These are phyloP conservation scores for Rachycentron canadum DNA, from an alignment of 2,797 vertebrate species.

Conservation along the genomic window DNA sequence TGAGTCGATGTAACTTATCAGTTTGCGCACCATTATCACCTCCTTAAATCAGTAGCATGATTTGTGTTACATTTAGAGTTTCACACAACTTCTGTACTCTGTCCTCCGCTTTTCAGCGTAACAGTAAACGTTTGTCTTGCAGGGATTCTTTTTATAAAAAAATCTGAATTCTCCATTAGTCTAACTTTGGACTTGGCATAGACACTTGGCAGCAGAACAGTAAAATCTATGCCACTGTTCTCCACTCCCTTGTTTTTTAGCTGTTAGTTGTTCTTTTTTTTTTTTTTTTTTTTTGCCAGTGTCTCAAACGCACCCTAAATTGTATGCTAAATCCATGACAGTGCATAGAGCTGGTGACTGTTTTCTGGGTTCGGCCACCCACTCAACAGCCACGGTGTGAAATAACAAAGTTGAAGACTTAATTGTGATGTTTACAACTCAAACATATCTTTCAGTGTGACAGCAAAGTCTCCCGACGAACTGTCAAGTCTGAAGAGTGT, in stretches of 20 bases:
- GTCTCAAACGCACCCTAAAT: neutral
- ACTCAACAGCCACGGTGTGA: neutral
- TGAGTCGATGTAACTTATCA: no score
- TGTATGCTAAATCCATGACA: neutral
- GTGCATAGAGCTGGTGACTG: neutral
- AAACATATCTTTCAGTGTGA: slow-evolving; percentile 27
- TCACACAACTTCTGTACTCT: no score
- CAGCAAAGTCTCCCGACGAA: slow-evolving; percentile 25
- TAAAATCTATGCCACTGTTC: slow-evolving; percentile 5
- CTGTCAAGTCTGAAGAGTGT: slow-evolving; percentile 44
- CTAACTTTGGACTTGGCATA: slow-evolving; percentile 28
- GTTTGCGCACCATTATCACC: no score
- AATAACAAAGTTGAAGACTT: slow-evolving; percentile 21
- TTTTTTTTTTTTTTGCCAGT: no score
- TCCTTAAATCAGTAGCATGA: no score
- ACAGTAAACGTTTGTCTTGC: no score
- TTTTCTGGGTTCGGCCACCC: neutral
- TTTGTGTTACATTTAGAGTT: no score
- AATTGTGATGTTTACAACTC: slow-evolving; percentile 55
- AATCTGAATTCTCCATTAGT: slow-evolving; percentile 2
- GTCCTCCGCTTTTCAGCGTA: no score
- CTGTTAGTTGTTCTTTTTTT: neutral
- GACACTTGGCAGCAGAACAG: slow-evolving; percentile 23
- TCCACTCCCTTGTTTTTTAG: neutral
- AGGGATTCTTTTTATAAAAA: no score